Conservation (phyloP, 1,140 invertebrate species). For the Neodiprion lecontei region DNA sequence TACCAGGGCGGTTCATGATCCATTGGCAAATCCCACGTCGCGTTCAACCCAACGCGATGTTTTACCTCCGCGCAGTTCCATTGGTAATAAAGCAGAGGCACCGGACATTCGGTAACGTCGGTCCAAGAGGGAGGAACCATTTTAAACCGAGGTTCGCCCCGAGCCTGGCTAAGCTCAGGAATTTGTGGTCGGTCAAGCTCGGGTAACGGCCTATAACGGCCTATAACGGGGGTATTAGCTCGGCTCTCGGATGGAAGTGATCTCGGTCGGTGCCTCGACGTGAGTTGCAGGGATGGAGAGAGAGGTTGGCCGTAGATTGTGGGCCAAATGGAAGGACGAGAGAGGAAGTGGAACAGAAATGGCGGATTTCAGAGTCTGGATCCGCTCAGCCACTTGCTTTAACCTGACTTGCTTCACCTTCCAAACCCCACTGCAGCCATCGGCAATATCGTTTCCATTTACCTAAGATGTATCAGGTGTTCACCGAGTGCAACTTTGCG, state of each 20-base stretch:
- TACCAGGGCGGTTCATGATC: too few species aligned
- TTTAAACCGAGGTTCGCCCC: neutral
- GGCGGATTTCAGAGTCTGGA: neutral
- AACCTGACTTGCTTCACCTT: neutral
- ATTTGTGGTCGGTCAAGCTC: conserved; percentile 29
- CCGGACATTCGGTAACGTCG: neutral
- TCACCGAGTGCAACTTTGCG: neutral
- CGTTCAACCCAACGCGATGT: too few species aligned
- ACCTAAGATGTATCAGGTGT: neutral
- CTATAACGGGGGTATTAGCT: conserved; percentile 25
- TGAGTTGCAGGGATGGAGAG: neutral
- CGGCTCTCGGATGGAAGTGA: conserved; percentile 9
- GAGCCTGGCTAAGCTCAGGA: neutral
- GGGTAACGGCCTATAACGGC: conserved; percentile 28
- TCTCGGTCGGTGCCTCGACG: neutral
- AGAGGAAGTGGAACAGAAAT: neutral
- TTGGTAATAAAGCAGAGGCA: too few species aligned
- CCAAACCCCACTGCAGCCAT: neutral
- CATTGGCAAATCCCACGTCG: too few species aligned
- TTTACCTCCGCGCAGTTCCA: too few species aligned
- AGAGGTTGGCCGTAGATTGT: neutral
- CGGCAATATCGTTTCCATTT: neutral
- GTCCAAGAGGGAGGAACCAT: neutral
- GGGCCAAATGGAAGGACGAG: neutral
- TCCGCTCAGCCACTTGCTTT: neutral